Percentiles rank a stretch among this genome's conserved stretches.
phyloP scores from a whole-genome alignment of 1,140 invertebrate species.

The Anastatus disparis region DNA sequence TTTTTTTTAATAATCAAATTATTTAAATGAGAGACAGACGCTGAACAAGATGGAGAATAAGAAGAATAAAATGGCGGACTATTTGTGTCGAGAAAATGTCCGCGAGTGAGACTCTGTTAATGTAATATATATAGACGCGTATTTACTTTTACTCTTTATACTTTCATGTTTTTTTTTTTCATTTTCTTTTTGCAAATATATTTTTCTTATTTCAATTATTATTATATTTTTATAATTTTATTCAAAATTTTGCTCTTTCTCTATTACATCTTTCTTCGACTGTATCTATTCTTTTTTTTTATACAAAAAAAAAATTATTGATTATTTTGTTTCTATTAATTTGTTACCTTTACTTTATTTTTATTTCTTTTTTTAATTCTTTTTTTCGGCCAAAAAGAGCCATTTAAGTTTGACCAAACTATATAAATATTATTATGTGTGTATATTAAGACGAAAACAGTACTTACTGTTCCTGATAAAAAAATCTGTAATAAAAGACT shows the following conservation, averaged over 20 bases:
- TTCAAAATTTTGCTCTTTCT: slow-evolving; percentile 1
- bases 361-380: neutral
- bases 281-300: neutral
- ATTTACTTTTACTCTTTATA: slow-evolving; percentile 43
- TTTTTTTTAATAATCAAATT: slow-evolving; percentile 34
- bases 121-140: slow-evolving; percentile 53
- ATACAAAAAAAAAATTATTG: neutral
- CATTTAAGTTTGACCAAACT: slow-evolving; percentile 42
- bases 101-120: slow-evolving; percentile 54
- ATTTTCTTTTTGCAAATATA: slow-evolving; percentile 3
- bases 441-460: slow-evolving; percentile 57
- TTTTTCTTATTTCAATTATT: slow-evolving; percentile 12
- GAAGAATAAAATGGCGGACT: slow-evolving; percentile 47
- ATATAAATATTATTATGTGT: slow-evolving; percentile 51
- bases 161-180: slow-evolving; percentile 15
- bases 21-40: slow-evolving; percentile 24
- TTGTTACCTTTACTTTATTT: slow-evolving; percentile 15
- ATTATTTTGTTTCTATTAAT: slow-evolving; percentile 12
- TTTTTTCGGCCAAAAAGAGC: neutral
- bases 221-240: neutral
- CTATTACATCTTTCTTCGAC: neutral
- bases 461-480: slow-evolving; percentile 50
- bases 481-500: slow-evolving; percentile 57
- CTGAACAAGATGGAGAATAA: slow-evolving; percentile 26
- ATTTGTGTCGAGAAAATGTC: slow-evolving; percentile 32